phyloP scores from a whole-genome alignment of 2,888 invertebrate genomes.

The Stenchaetothrips biformis region DNA sequence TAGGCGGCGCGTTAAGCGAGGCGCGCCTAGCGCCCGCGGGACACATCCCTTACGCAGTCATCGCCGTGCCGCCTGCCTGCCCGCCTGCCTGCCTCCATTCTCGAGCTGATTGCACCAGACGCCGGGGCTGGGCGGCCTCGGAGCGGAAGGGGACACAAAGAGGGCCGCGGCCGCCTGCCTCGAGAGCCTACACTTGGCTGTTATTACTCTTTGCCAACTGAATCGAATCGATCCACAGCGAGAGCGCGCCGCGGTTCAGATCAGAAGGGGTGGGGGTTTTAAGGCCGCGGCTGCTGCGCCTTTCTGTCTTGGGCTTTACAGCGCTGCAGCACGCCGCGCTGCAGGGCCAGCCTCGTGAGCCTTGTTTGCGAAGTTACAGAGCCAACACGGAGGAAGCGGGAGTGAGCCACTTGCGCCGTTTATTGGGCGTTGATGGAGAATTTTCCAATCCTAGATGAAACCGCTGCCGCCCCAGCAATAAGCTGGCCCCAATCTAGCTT shows the following conservation, averaged over 20 bases:
- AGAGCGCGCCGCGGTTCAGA: not conserved
- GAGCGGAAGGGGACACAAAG: not conserved
- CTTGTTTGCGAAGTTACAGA: too few relatives aligned
- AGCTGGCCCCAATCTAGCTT: too few relatives aligned
- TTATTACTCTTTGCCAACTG: constrained; percentile 11
- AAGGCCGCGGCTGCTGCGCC: too few relatives aligned
- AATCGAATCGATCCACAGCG: not conserved
- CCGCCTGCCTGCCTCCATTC: not conserved
- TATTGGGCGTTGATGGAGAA: too few relatives aligned
- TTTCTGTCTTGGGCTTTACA: too few relatives aligned
- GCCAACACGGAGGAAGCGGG: too few relatives aligned
- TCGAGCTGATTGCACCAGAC: constrained; percentile 6
- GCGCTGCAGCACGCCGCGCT: too few relatives aligned
- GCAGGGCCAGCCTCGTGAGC: too few relatives aligned
- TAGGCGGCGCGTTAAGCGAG: not conserved
- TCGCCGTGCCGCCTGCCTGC: not conserved
- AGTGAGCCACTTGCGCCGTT: too few relatives aligned
- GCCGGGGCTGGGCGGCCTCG: not conserved
- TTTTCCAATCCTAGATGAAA: too few relatives aligned
- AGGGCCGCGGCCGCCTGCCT: not conserved
- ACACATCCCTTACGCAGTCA: not conserved
- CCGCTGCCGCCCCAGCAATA: too few relatives aligned
- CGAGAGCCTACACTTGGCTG: constrained; percentile 6
- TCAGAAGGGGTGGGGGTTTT: too few relatives aligned
- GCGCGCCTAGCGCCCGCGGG: not conserved